These are phyloP conservation scores for Charadrius vociferus DNA, from an alignment of 2,113 vertebrate species.

Conservation along the genomic window DNA sequence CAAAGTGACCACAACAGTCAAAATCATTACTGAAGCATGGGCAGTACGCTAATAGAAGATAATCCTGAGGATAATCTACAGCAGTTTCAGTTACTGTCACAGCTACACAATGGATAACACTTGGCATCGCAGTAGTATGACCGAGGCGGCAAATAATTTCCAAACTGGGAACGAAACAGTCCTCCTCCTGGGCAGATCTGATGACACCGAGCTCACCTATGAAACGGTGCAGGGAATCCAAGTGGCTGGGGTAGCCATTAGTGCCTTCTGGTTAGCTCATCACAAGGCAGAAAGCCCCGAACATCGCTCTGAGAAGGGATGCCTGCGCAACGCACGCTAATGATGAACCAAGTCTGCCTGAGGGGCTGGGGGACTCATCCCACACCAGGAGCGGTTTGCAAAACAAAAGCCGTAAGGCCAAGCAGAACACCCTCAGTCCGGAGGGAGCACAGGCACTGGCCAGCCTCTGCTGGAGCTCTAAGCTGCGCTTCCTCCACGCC, in stretches of 20 bases:
- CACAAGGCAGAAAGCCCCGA: not conserved
- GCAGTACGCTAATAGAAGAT: not conserved
- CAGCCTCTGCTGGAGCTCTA: not conserved
- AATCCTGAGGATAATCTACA: not conserved
- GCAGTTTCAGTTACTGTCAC: not conserved
- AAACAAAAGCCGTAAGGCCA: not conserved
- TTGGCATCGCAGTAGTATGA: not conserved
- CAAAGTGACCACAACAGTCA: not conserved
- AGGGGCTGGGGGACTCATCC: not conserved
- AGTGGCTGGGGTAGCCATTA: not conserved
- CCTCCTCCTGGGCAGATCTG: not conserved
- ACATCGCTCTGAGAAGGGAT: not conserved
- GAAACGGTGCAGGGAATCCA: not conserved
- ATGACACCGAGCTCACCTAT: not conserved
- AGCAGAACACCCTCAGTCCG: not conserved
- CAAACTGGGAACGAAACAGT: not conserved
- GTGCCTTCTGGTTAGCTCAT: constrained; percentile 46
- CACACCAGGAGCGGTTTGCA: not conserved
- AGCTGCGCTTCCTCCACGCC: not conserved
- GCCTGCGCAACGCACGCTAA: not conserved
- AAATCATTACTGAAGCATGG: not conserved
- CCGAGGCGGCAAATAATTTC: not conserved
- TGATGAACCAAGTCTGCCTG: not conserved
- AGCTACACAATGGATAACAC: not conserved
- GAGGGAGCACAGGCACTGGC: not conserved